phyloP scores from a whole-genome alignment of 2,888 invertebrate genomes.

The Scaptomyza caliginosa region DNA sequence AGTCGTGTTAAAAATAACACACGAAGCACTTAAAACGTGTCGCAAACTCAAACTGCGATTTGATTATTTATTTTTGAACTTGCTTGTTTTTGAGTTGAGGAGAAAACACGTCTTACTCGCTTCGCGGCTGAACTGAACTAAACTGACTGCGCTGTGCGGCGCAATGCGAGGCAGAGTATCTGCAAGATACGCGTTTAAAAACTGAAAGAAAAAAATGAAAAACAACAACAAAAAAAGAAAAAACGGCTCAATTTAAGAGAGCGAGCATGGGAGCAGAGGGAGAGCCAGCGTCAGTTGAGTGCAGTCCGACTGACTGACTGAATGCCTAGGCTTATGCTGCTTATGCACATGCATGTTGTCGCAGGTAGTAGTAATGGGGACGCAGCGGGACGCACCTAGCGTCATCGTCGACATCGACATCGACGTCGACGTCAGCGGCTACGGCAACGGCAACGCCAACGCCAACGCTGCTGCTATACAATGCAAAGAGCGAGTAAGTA shows the following conservation, averaged over 20 bases:
- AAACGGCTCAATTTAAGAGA: conserved; percentile 49
- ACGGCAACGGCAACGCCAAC: neutral
- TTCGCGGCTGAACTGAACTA: conserved; percentile 82
- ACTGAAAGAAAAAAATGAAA: conserved; percentile 1
- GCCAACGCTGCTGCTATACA: conserved; percentile 19
- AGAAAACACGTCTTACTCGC: conserved; percentile 84
- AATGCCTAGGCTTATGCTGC: conserved; percentile 41
- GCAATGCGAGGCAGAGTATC: conserved; percentile 55
- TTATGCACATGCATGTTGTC: conserved; percentile 51
- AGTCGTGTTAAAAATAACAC: conserved; percentile 45
- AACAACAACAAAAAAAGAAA: neutral
- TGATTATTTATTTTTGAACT: conserved; percentile 28
- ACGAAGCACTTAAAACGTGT: conserved; percentile 81
- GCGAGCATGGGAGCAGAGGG: conserved; percentile 18
- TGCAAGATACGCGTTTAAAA: conserved; percentile 58
- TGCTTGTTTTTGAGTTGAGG: conserved; percentile 54
- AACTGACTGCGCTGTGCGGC: conserved; percentile 76
- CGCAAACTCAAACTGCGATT: conserved; percentile 68
- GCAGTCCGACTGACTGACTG: conserved; percentile 14
- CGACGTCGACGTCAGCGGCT: conserved; percentile 6
- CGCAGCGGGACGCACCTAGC: conserved; percentile 38
- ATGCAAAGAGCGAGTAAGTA: conserved; percentile 39
- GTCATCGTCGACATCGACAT: conserved; percentile 20
- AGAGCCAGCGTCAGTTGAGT: conserved; percentile 13
- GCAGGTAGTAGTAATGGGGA: conserved; percentile 61